Evolutionary conservation across 2,113 vertebrate species (phyloP), one percentile per base, ranked within the genome.

Genomic region (Dicrurus megarhynchus): DNA sequence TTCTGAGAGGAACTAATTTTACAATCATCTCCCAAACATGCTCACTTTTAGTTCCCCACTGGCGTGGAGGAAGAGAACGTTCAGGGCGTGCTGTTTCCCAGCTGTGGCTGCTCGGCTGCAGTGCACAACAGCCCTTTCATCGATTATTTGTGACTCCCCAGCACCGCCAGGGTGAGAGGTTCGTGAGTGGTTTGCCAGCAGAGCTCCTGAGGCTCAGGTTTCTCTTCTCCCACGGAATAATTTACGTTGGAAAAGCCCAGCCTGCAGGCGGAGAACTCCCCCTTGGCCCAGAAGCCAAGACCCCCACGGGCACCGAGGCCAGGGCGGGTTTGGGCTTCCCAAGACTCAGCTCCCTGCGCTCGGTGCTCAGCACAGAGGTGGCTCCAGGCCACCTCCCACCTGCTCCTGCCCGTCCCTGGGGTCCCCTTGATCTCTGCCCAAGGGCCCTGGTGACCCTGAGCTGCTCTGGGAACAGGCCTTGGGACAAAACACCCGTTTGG

Each of bases 241-340:
- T 37, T 33, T 1, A 35, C 0, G 10, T 0, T 77, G 70, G 57
- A 17, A 24, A n/a, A n/a, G 53, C 41, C 27, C 63, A 26, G 1
- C 7, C 55, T 67, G 80, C 37, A 57, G 85, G 8, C 56, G 71
- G 68, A 56, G 67, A 47, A 13, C 22, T 15, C 17, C 33, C 15
- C 49, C 42, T 39, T 2, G 33, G 55, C 16, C 39, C 61, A n/a
- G 35, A 20, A 41, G 52, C 41, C 20, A n/a, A 35, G n/a, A 8
- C 14, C 20, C 35, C 47, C 65, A 3, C 0, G 6, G 30, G 70
- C 53, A 22, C 28, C 16, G 1, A 50, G 56, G 33, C 22, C 18
- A 4, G 42, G 6, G 28, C 52, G 52, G 20, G 39, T 52, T 35
- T 5, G 56, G 60, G 28, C 5, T 21, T 22, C 23, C n/a, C 64